Conservation (phyloP, 2,888 invertebrate genomes). For the Agrotis ipsilon region DNA sequence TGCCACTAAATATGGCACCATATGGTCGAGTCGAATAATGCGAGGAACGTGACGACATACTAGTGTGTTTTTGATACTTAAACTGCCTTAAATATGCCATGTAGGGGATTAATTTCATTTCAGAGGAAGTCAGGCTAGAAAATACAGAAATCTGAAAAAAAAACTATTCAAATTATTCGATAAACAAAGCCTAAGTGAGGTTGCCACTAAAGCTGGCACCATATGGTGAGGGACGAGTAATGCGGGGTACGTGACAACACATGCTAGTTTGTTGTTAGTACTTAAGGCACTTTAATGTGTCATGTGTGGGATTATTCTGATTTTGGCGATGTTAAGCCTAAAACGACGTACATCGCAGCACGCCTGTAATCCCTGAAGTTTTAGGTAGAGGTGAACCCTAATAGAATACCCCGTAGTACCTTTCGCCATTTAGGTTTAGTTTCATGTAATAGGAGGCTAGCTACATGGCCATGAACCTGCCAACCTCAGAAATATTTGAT, state of each 20-base stretch:
- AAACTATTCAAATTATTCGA: conserved; percentile 56
- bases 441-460: too few relatives aligned
- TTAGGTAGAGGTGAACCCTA: too few relatives aligned
- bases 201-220: conserved; percentile 59
- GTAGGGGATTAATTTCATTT: too few relatives aligned
- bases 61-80: conserved; percentile 31
- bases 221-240: conserved; percentile 59
- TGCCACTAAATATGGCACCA: conserved; percentile 60
- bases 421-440: too few relatives aligned
- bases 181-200: conserved; percentile 55
- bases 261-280: conserved; percentile 29
- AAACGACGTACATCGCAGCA: too few relatives aligned
- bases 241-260: conserved; percentile 53
- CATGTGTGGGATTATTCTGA: conserved; percentile 6
- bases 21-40: conserved; percentile 59
- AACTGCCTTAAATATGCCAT: not conserved
- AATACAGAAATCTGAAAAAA: too few relatives aligned
- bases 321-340: not conserved
- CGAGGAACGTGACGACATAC: conserved; percentile 50
- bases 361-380: too few relatives aligned
- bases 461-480: too few relatives aligned
- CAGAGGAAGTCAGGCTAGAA: too few relatives aligned
- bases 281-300: conserved; percentile 13
- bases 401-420: too few relatives aligned
- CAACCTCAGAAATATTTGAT: too few relatives aligned